phyloP scores from a whole-genome alignment of 2,113 vertebrate genomes.

The Spheniscus mendiculus region DNA sequence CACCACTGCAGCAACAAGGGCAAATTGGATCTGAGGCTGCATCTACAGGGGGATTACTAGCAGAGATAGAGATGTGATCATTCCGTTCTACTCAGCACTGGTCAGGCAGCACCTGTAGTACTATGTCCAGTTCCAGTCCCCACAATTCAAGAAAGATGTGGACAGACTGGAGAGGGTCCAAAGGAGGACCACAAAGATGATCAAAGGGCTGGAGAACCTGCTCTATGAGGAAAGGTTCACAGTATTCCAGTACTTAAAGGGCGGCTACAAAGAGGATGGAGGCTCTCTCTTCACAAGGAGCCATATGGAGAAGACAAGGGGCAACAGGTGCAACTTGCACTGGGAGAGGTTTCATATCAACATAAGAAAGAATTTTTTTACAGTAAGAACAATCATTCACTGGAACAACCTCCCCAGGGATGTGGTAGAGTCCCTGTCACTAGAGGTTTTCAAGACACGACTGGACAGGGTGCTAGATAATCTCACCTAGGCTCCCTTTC shows the following conservation, averaged over 20 bases:
- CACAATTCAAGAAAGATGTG: background rate
- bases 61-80: background rate
- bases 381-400: background rate
- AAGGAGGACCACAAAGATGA: background rate
- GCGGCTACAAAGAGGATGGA: background rate
- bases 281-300: background rate
- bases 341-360: background rate
- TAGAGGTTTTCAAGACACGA: background rate
- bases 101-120: background rate
- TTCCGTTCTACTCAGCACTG: background rate
- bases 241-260: background rate
- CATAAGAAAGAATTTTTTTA: background rate
- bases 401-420: background rate
- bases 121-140: background rate
- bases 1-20: background rate
- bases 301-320: background rate
- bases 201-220: background rate
- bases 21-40: background rate
- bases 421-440: background rate
- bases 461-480: background rate
- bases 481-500: background rate
- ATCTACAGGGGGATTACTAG: background rate
- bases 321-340: background rate
- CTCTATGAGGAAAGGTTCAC: background rate
- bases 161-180: background rate